These are phyloP conservation scores for Strigamia crassipes DNA, from an alignment of 2,888 invertebrate species.

Conservation along the genomic window DNA sequence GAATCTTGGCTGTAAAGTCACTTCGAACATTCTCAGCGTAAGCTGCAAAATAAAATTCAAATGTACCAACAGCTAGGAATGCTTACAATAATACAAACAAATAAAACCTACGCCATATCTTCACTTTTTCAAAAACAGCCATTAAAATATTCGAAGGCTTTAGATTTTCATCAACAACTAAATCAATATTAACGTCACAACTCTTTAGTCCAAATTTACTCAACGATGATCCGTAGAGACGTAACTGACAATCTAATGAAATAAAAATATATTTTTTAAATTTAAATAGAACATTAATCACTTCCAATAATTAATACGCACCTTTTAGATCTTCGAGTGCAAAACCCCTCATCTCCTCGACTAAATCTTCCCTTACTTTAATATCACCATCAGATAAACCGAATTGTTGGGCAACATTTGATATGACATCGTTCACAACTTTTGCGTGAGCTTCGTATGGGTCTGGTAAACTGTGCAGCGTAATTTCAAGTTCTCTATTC, in stretches of 20 bases:
- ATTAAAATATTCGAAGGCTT: conserved; percentile 52
- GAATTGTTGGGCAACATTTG: conserved; percentile 53
- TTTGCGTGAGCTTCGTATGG: conserved; percentile 55
- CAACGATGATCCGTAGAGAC: conserved; percentile 60
- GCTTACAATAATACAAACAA: background rate
- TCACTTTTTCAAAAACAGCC: conserved; percentile 50
- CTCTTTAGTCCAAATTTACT: conserved; percentile 59
- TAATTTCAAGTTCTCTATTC: conserved; percentile 54
- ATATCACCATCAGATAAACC: conserved; percentile 55
- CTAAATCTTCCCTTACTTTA: conserved; percentile 53
- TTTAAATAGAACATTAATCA: background rate
- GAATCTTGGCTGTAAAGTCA: conserved; percentile 59
- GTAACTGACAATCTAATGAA: conserved; percentile 53
- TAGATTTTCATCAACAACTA: conserved; percentile 53
- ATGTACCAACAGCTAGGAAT: background rate
- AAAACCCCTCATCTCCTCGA: conserved; percentile 53
- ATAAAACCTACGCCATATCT: conserved; percentile 35
- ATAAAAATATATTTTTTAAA: conserved; percentile 24
- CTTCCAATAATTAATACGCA: background rate
- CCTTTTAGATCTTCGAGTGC: conserved; percentile 45
- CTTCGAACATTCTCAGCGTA: conserved; percentile 55
- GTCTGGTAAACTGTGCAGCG: conserved; percentile 55
- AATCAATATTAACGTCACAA: conserved; percentile 60
- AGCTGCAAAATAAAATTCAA: background rate
- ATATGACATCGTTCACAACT: conserved; percentile 55